Evolutionary conservation across 2,797 vertebrate genomes (phyloP).

Genomic region (Labroides dimidiatus): DNA sequence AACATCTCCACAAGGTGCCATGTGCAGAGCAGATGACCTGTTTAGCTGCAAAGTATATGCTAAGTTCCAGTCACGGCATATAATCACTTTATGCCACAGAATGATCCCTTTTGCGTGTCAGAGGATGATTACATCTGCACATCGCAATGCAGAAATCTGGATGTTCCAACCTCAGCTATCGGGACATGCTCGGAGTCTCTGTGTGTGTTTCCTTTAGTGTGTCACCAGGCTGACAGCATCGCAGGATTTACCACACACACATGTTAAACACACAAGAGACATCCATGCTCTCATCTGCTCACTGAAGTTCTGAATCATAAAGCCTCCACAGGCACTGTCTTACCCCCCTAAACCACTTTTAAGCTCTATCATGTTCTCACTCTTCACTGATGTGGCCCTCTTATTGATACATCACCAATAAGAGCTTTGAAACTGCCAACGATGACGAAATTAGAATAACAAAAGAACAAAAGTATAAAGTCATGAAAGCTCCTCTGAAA

Average conservation of each 20-base stretch:
- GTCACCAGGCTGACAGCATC: slow-evolving; percentile 62
- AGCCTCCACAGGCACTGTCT: slow-evolving; percentile 40
- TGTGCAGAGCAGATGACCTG: slow-evolving; percentile 74
- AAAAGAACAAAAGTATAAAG: not conserved
- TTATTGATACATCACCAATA: slow-evolving; percentile 45
- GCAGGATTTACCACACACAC: slow-evolving; percentile 69
- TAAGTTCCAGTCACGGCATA: slow-evolving; percentile 61
- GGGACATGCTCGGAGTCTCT: slow-evolving; percentile 42
- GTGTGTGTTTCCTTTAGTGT: slow-evolving; percentile 49
- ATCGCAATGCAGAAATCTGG: slow-evolving; percentile 64
- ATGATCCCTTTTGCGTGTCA: slow-evolving; percentile 71
- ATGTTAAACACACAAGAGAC: slow-evolving; percentile 62
- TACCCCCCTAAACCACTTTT: slow-evolving; percentile 48
- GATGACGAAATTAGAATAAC: not conserved
- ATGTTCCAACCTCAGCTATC: slow-evolving; percentile 66
- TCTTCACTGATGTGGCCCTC: slow-evolving; percentile 42
- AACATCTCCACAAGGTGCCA: slow-evolving; percentile 53
- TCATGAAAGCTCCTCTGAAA: not conserved
- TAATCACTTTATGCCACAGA: slow-evolving; percentile 61
- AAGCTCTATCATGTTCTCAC: slow-evolving; percentile 6
- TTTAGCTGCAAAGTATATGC: slow-evolving; percentile 52
- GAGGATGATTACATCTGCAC: slow-evolving; percentile 69
- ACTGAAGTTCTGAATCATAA: slow-evolving; percentile 47
- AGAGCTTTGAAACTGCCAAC: slow-evolving; percentile 21
- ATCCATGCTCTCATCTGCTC: slow-evolving; percentile 54